These are phyloP conservation scores for Drosophila trapezifrons DNA, from an alignment of 1,140 invertebrate genomes.

Conservation along the genomic window DNA sequence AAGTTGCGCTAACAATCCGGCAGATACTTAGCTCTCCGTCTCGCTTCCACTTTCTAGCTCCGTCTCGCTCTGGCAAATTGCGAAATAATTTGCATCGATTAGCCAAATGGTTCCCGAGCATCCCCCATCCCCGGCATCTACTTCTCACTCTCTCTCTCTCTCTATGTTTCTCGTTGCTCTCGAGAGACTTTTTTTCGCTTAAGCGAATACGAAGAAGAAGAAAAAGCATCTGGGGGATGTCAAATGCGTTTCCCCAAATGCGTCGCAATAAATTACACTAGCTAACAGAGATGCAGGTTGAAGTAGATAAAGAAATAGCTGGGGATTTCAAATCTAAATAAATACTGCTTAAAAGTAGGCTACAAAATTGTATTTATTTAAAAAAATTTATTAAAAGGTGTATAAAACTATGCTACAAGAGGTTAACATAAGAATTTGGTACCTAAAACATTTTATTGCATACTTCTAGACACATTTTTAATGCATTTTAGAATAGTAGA, in stretches of 20 bases:
- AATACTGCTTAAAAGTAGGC: not conserved
- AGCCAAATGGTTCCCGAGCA: constrained; percentile 36
- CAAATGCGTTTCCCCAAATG: constrained; percentile 64
- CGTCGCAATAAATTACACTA: constrained; percentile 69
- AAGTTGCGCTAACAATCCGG: constrained; percentile 31
- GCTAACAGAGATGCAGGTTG: not conserved
- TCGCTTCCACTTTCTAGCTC: too few relatives aligned
- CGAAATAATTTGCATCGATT: constrained; percentile 53
- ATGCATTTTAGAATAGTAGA: too few relatives aligned
- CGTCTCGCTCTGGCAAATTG: constrained; percentile 26
- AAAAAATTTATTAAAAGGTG: too few relatives aligned
- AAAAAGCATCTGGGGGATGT: constrained; percentile 12
- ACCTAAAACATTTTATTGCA: too few relatives aligned
- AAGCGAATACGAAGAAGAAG: constrained; percentile 10
- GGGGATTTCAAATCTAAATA: not conserved
- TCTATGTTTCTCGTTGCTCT: constrained; percentile 1
- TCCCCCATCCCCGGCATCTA: not conserved
- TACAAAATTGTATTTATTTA: too few relatives aligned
- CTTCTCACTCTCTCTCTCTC: not conserved
- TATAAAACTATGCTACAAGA: too few relatives aligned
- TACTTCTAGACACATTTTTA: too few relatives aligned
- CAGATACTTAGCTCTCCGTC: constrained; percentile 17
- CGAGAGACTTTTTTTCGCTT: constrained; percentile 17
- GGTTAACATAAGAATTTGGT: too few relatives aligned
- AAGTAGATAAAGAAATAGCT: not conserved